phyloP scores from a whole-genome alignment of 53 echinoderm and acorn worm genomes.

The Temnopleurus reevesii region DNA sequence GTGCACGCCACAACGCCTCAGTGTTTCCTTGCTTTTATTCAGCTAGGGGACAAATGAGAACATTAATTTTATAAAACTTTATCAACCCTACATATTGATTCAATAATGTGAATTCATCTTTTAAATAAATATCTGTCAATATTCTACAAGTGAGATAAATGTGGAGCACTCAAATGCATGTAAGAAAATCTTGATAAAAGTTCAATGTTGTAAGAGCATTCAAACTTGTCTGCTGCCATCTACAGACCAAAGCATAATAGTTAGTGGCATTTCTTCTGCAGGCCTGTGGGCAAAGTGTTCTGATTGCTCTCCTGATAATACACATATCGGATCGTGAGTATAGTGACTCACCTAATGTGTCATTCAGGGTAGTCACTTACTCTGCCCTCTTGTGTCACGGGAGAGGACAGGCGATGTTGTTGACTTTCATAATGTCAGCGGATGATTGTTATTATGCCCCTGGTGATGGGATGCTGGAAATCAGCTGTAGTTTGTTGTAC shows the following conservation, averaged over 20 bases:
- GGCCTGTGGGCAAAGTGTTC: background rate
- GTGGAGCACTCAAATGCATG: no score
- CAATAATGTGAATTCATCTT: no score
- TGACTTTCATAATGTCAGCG: background rate
- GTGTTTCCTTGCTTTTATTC: no score
- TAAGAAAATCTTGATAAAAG: no score
- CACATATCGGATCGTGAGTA: background rate
- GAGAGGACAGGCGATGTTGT: background rate
- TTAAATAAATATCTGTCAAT: no score
- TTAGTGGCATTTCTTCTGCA: background rate
- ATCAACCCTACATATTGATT: no score
- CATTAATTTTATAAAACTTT: no score
- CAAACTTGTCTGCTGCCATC: background rate
- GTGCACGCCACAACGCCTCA: no score
- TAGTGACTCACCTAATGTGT: background rate
- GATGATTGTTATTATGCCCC: slow-evolving; percentile 5
- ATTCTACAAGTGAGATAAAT: no score
- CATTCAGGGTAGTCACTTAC: background rate
- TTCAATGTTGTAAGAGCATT: background rate
- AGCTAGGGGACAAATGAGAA: no score
- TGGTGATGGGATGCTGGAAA: background rate
- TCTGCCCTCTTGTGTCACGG: background rate
- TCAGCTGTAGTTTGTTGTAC: background rate
- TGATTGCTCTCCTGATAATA: background rate
- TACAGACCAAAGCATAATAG: background rate